Evolutionary conservation across 1,140 invertebrate species (phyloP), one percentile per base, ranked within the genome.

Genomic region (Phortica variegata): DNA sequence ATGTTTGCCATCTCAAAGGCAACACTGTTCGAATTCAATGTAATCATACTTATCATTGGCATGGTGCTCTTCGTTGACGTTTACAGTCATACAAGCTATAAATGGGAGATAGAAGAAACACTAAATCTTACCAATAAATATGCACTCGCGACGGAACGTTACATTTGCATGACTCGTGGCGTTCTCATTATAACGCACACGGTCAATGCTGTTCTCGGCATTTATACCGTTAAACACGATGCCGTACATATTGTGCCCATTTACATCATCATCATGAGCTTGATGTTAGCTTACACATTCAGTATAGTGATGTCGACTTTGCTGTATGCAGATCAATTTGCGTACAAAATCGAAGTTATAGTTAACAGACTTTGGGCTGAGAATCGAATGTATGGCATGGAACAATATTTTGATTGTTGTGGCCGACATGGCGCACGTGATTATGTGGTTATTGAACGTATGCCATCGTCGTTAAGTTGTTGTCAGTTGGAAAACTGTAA

Each of bases 41-140:
- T 54, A 2, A 3, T 60, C 3, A 20, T 63, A 13, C n/a, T 62
- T 0, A 43, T 31, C 9, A 39, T 55, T 12, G 51, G 43, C 6
- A 16, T 60, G 33, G 43, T 68, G 21, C 53, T 66, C 3, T n/a
- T 56, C 10, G 7, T 57, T 13, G 60, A 57, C 37, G 47, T 66
- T 2, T 47, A 49, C 17, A 41, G 53, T 31, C 63, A 66, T 33
- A 26, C 10, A 10, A 6, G 23, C 23, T 26, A 3, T 36, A 2
- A 37, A 45, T 2, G 5, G 54, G 1, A 41, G 13, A 26, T 0
- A 23, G 0, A 15, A 9, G 1, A 39, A 36, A 10, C 46, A 63
- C 10, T 12, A 15, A 2, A 16, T 18, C 7, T 4, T 56, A 0
- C 20, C 31, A 1, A 33, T 21, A 13, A 3, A 2, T 19, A 20